Conservation (phyloP, 2,888 invertebrate genomes). For the Erebia palarica region DNA sequence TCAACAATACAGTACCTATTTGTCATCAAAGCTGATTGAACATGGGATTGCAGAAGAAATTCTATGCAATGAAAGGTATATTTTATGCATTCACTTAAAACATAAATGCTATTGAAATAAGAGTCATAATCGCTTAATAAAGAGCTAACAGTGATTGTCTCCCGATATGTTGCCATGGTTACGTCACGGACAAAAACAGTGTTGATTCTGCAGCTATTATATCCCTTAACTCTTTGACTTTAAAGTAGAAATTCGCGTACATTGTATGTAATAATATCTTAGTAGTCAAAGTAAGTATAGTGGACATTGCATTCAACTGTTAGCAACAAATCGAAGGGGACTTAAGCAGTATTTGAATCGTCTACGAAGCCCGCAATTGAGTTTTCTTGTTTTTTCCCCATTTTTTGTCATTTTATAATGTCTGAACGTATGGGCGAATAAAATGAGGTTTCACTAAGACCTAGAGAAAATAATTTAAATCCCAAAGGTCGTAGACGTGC, state of each 20-base stretch:
- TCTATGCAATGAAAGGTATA: conserved; percentile 20
- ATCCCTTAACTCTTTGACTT: conserved; percentile 20
- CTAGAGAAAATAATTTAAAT: neutral
- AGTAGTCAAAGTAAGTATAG: conserved; percentile 53
- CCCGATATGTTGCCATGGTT: conserved; percentile 64
- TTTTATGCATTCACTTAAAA: conserved; percentile 22
- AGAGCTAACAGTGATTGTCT: conserved; percentile 49
- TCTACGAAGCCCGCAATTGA: conserved; percentile 55
- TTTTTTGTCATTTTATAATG: conserved; percentile 16
- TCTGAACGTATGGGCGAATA: conserved; percentile 17
- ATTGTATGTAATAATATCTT: conserved; percentile 43
- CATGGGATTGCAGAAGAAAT: conserved; percentile 33
- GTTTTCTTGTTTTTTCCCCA: conserved; percentile 32
- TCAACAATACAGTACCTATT: conserved; percentile 32
- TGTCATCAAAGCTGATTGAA: conserved; percentile 38
- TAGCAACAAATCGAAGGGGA: conserved; percentile 70
- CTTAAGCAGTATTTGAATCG: conserved; percentile 77
- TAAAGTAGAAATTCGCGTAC: conserved; percentile 46
- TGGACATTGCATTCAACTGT: conserved; percentile 77
- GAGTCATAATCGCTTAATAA: conserved; percentile 41
- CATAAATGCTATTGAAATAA: conserved; percentile 25
- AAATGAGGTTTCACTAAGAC: neutral
- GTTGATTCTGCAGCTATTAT: conserved; percentile 35
- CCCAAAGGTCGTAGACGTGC: neutral
- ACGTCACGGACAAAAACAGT: conserved; percentile 66